Evolutionary conservation across 2,113 vertebrate species (phyloP), one percentile per base, ranked within the genome.

Genomic region (Pluvianellus socialis): DNA sequence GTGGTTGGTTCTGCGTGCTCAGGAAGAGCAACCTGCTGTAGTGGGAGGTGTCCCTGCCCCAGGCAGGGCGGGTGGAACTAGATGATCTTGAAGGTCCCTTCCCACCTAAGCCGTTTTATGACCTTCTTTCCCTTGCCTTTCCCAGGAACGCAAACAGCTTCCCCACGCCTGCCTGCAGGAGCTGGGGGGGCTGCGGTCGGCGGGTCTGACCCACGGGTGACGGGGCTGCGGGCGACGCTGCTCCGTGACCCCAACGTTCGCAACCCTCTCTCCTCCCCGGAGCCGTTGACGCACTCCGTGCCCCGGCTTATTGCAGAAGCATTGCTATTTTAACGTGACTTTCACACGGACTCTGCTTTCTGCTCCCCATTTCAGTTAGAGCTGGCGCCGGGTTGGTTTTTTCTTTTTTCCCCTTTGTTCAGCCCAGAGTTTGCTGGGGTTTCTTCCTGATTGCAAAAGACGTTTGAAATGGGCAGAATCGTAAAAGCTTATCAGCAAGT

Each of bases 361-460:
- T 2, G 7, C 86, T 21, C 9, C 20, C 74, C 9, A 4, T 32
- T 80, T 52, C 59, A 7, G 16, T 62, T 75, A 47, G 38, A 58
- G 22, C 61, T 52, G 86, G 27, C 81, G 79, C 45, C 0, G 0
- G 33, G 17, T 38, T 38, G 38, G 38, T 7, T 38, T 38, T 38
- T 38, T 38, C n/a, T 12, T 28, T 47, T 73, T 13, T 30, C 4
- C 21, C 28, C 19, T 22, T 44, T 15, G 5, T 75, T 88, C 62
- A 7, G 45, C 55, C 27, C 49, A n/a, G 72, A 71, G 58, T 55
- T 80, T 96, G 73, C 76, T 26, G 56, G 33, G 24, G 62, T 88
- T 86, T 66, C 55, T 88, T 94, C 77, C 74, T 40, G 40, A 27
- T 94, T 96, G 88, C 89, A 72, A 77, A 90, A 95, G 67, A 23